Evolutionary conservation across 2,113 vertebrate genomes (phyloP).

Genomic region (Apodemus sylvaticus): DNA sequence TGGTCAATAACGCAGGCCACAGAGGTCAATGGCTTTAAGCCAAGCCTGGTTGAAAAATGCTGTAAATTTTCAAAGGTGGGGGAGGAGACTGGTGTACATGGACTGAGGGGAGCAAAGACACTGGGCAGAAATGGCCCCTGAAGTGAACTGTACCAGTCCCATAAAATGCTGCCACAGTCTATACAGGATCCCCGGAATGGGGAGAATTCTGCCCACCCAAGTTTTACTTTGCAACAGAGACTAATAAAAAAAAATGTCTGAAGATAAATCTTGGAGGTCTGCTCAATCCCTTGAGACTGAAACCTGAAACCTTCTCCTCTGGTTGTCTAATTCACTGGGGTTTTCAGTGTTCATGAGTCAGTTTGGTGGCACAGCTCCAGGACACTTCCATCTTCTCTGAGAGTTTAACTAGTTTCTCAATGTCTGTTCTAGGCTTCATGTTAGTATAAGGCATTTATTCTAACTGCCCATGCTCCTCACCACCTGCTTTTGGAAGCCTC

Average conservation of each 20-base stretch:
- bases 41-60: conserved; percentile 80
- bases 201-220: conserved; percentile 83
- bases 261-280: conserved; percentile 73
- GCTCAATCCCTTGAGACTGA: conserved; percentile 24
- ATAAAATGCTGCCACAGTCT: conserved; percentile 81
- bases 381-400: not conserved
- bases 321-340: conserved; percentile 48
- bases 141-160: conserved; percentile 77
- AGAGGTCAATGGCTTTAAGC: conserved; percentile 85
- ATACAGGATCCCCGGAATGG: conserved; percentile 61
- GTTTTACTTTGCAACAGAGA: conserved; percentile 77
- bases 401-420: conserved; percentile 19
- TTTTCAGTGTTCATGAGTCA: conserved; percentile 54
- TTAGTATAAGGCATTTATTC: not conserved
- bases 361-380: not conserved
- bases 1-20: conserved; percentile 85
- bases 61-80: conserved; percentile 86
- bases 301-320: conserved; percentile 63
- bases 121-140: conserved; percentile 76
- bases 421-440: not conserved
- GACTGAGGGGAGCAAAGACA: conserved; percentile 73
- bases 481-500: conserved; percentile 19
- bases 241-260: conserved; percentile 61
- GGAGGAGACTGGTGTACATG: conserved; percentile 76
- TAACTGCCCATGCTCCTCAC: not conserved